Percentiles rank a stretch among this genome's conserved stretches.
phyloP scores from a whole-genome alignment of 92 coral and sea anemone species.

The Porites divaricata region DNA sequence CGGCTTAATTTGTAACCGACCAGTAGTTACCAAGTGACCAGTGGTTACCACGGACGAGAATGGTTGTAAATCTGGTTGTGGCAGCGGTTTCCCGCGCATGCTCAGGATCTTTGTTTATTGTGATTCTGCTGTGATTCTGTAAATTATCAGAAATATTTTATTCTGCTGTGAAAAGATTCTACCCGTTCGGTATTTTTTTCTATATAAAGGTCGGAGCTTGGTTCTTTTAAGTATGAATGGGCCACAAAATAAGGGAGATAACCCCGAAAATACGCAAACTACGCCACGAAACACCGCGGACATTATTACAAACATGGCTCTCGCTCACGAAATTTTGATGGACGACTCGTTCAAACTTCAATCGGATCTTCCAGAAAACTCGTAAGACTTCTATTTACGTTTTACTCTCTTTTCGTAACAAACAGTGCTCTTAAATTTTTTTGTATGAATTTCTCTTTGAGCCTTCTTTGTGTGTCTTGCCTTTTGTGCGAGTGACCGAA shows the following conservation, averaged over 20 bases:
- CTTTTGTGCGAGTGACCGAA: not conserved
- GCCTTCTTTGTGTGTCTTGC: not conserved
- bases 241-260: not conserved
- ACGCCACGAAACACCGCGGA: slow-evolving; percentile 50
- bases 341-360: slow-evolving; percentile 83
- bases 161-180: not conserved
- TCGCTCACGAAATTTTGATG: slow-evolving; percentile 96
- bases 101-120: slow-evolving; percentile 24
- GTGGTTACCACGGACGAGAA: no score
- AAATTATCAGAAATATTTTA: not conserved
- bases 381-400: slow-evolving; percentile 68
- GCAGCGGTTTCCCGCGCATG: not conserved
- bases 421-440: not conserved
- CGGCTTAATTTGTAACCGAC: no score
- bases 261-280: not conserved
- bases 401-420: not conserved
- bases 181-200: not conserved
- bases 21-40: no score
- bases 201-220: not conserved
- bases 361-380: slow-evolving; percentile 79
- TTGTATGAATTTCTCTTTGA: not conserved
- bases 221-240: slow-evolving; percentile 13
- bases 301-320: slow-evolving; percentile 91
- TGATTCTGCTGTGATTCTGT: slow-evolving; percentile 6
- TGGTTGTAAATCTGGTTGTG: not conserved